phyloP scores from a whole-genome alignment of 2,797 vertebrate genomes.

The Sebastes hopkinsi region DNA sequence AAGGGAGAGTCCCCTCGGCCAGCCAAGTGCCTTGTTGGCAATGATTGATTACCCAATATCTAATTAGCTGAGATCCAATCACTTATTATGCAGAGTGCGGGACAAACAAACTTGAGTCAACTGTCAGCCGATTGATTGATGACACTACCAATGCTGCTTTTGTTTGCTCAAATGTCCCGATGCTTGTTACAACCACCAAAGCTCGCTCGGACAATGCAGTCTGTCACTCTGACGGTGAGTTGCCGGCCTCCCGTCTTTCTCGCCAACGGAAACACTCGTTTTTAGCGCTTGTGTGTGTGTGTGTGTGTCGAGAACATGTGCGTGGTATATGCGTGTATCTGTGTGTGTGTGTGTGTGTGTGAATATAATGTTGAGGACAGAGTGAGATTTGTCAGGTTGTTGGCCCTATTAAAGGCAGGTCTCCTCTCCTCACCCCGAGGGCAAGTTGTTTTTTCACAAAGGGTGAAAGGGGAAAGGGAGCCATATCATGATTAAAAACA shows the following conservation, averaged over 20 bases:
- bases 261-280: slow-evolving; percentile 68
- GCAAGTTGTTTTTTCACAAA: slow-evolving; percentile 67
- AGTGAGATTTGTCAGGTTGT: slow-evolving; percentile 85
- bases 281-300: slow-evolving; percentile 30
- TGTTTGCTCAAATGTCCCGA: slow-evolving; percentile 96
- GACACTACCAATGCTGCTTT: slow-evolving; percentile 94
- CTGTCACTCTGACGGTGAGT: slow-evolving; percentile 90
- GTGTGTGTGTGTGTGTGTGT: neutral
- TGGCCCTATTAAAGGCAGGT: slow-evolving; percentile 81
- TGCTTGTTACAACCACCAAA: slow-evolving; percentile 98
- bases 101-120: slow-evolving; percentile 99
- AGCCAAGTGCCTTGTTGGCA: slow-evolving; percentile 97
- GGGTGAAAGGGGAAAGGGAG: slow-evolving; percentile 45
- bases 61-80: slow-evolving; percentile 99
- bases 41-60: slow-evolving; percentile 99
- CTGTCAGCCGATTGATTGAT: slow-evolving; percentile 98
- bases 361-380: slow-evolving; percentile 69
- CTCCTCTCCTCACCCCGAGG: slow-evolving; percentile 71
- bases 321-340: neutral
- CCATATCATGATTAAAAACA: slow-evolving; percentile 77
- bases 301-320: neutral
- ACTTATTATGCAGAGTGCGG: slow-evolving; percentile 99
- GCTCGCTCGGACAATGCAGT: slow-evolving; percentile 91
- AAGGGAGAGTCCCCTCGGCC: slow-evolving; percentile 85
- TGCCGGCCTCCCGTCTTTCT: slow-evolving; percentile 78